These are phyloP conservation scores for Apostichopus leukothele DNA, from an alignment of 53 echinoderm and acorn worm genomes.

Conservation along the genomic window DNA sequence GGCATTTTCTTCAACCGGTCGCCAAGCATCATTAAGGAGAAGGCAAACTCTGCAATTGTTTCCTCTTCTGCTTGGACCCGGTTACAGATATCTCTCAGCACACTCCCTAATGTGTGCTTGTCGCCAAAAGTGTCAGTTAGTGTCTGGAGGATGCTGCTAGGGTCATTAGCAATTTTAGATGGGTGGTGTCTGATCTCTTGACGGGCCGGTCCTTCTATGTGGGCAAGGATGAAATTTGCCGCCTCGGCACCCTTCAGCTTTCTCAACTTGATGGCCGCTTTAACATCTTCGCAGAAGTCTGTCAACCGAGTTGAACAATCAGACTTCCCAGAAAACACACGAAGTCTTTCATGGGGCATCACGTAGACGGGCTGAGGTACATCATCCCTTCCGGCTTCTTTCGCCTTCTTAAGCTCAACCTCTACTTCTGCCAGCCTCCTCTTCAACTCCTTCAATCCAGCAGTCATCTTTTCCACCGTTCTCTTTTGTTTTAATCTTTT, in stretches of 20 bases:
- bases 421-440: constrained; percentile 15
- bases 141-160: neutral
- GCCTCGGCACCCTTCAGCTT: neutral
- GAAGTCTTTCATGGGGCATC: neutral
- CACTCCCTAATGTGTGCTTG: neutral
- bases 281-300: neutral
- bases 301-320: neutral
- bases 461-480: constrained; percentile 12
- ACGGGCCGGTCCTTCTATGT: neutral
- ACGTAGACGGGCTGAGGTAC: constrained; percentile 26
- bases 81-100: neutral
- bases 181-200: neutral
- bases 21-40: constrained; percentile 6
- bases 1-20: neutral
- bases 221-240: neutral
- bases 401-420: neutral
- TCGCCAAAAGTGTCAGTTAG: neutral
- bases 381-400: neutral
- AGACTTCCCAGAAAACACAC: neutral
- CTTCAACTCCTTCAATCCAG: constrained; percentile 3
- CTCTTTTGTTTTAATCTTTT: neutral
- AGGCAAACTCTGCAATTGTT: neutral
- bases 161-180: neutral
- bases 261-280: neutral
- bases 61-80: neutral